Conservation (phyloP, 23 tunicate species). For the Phallusia fumigata region DNA sequence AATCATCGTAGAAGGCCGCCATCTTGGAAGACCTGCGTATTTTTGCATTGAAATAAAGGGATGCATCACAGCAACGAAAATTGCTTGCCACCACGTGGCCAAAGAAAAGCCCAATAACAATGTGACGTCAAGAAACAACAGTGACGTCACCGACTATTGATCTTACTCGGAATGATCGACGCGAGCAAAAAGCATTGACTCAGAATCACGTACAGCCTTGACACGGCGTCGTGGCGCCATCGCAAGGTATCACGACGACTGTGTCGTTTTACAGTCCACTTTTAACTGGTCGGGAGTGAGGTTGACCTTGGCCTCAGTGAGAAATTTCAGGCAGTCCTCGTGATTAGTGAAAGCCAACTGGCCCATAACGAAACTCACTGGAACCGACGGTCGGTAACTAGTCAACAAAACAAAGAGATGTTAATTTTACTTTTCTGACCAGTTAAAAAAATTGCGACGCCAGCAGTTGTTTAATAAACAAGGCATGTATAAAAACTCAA, state of each 20-base stretch:
- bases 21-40: too few species aligned
- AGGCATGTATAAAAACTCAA: too few species aligned
- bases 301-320: conserved; percentile 59
- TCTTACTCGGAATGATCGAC: too few species aligned
- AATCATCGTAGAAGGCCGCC: too few species aligned
- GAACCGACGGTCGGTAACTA: conserved; percentile 91
- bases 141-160: background rate
- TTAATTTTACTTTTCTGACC: background rate
- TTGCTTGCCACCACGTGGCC: background rate
- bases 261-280: conserved; percentile 83
- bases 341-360: conserved; percentile 75
- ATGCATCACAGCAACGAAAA: background rate
- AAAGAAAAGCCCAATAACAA: background rate
- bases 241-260: background rate
- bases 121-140: background rate
- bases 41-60: background rate
- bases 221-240: background rate
- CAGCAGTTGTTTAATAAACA: too few species aligned
- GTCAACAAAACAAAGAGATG: background rate
- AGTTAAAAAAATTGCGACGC: too few species aligned
- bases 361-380: conserved; percentile 57
- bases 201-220: too few species aligned
- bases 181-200: too few species aligned
- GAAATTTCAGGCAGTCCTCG: conserved; percentile 81
- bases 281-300: conserved; percentile 65